Evolutionary conservation across 2,888 invertebrate genomes (phyloP).

Genomic region (Drosophila hawaiiensis): DNA sequence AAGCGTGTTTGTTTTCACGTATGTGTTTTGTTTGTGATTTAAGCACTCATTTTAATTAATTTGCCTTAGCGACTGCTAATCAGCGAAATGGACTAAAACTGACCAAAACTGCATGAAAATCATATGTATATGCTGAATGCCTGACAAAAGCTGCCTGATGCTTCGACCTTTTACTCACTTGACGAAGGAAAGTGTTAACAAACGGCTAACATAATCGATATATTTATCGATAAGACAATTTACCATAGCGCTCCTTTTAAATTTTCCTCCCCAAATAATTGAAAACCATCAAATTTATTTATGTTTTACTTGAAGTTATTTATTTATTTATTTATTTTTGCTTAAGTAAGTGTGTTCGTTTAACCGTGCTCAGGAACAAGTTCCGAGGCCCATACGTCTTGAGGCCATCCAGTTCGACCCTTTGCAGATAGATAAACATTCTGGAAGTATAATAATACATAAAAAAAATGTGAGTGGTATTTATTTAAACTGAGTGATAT

Average conservation of each 20-base stretch:
- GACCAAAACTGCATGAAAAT: slow-evolving; percentile 29
- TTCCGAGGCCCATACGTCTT: slow-evolving; percentile 97
- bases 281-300: not conserved
- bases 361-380: slow-evolving; percentile 88
- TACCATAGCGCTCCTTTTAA: not conserved
- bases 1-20: slow-evolving; percentile 48
- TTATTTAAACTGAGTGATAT: not conserved
- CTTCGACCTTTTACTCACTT: slow-evolving; percentile 1
- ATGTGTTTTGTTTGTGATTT: slow-evolving; percentile 38
- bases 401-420: slow-evolving; percentile 98
- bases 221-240: not conserved
- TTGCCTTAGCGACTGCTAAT: slow-evolving; percentile 41
- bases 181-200: slow-evolving; percentile 11
- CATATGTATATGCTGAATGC: slow-evolving; percentile 23
- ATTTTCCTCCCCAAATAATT: not conserved
- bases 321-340: not conserved
- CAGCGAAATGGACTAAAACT: slow-evolving; percentile 43
- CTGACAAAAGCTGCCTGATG: slow-evolving; percentile 22
- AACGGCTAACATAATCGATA: slow-evolving; percentile 3
- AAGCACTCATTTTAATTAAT: slow-evolving; percentile 61
- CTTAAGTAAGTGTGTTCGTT: slow-evolving; percentile 31
- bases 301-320: not conserved
- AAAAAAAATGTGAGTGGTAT: not conserved
- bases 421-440: slow-evolving; percentile 86
- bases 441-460: slow-evolving; percentile 48